Evolutionary conservation across 2,888 invertebrate species (phyloP).

Genomic region (Electrophaes corylata): DNA sequence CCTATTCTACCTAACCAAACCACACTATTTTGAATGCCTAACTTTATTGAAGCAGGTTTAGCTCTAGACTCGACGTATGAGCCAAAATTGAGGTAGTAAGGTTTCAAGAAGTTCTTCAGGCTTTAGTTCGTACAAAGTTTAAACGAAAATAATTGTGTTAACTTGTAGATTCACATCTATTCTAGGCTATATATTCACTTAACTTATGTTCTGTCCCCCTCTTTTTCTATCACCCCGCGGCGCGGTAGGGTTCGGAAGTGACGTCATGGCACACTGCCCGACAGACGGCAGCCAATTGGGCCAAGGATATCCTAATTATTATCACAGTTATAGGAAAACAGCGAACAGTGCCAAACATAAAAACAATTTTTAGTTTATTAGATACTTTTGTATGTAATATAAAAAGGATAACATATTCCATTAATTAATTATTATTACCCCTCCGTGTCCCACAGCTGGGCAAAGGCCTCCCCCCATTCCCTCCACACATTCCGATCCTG

Average conservation of each 20-base stretch:
- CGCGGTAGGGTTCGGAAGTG: slow-evolving; percentile 19
- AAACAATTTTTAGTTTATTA: slow-evolving; percentile 1
- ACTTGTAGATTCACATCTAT: slow-evolving; percentile 16
- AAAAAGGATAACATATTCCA: neutral
- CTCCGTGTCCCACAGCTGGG: no score
- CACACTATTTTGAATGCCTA: no score
- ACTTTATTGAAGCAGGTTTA: no score
- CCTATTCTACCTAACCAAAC: no score
- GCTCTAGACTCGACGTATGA: no score
- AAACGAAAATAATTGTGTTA: neutral
- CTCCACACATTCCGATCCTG: no score
- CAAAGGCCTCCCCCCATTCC: no score
- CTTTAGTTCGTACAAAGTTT: no score
- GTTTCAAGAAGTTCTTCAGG: no score
- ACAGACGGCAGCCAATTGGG: slow-evolving; percentile 32
- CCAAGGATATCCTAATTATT: slow-evolving; percentile 37
- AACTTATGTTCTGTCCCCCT: slow-evolving; percentile 19
- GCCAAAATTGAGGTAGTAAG: no score
- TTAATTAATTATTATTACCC: neutral
- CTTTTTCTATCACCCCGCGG: slow-evolving; percentile 1
- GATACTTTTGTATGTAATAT: neutral
- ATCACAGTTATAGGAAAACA: slow-evolving; percentile 15
- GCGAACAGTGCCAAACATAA: slow-evolving; percentile 13
- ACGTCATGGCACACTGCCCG: slow-evolving; percentile 34
- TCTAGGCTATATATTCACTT: neutral